Base-by-base conservation (phyloP, 2,113 vertebrate species). In the Tetrax tetrax region DNA sequence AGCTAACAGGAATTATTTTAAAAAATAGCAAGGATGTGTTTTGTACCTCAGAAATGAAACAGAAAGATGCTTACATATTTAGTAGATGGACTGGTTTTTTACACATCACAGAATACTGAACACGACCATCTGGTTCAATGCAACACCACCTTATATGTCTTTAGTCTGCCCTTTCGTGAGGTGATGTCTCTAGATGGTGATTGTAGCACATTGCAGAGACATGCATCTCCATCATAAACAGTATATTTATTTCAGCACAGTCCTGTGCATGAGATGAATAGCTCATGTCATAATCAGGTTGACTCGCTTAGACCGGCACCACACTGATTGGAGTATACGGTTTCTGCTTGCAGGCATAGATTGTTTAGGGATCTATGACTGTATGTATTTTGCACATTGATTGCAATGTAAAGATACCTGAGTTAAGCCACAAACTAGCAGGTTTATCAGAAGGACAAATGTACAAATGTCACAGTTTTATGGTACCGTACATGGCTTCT, bases 281-380 rank as follows among this genome's bases (percentile, higher is more conserved):
- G 38, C 14, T 70, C 0, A 0, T 22, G 38, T 48, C 38, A 7
- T 15, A 28, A 48, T n/a, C 64, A n/a, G 14, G 11, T 13, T 59
- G 33, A 53, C 33, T 28, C 18, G 35, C 41, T 90, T 33, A 38
- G 29, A 28, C 33, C 43, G 35, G 19, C 38, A 41, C 31, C 28
- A 61, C 37, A 18, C 13, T 24, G n/a, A 43, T 1, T 60, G 50
- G 4, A 29, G 14, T 37, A 4, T 0, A 18, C 5, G 23, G 13
- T 16, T 81, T 85, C 50, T 81, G 50, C 54, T 35, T 48, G 25
- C 56, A 82, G 59, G 35, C 29, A 74, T 1, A 77, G 29, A 69
- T 12, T 78, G 17, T 51, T 61, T 12, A 57, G 29, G 22, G 54
- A 38, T 41, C 45, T 61, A 4, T 51, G 12, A 60, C 19, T 11